phyloP scores from a whole-genome alignment of 2,888 invertebrate species.

The Cosmorhoe ocellata region DNA sequence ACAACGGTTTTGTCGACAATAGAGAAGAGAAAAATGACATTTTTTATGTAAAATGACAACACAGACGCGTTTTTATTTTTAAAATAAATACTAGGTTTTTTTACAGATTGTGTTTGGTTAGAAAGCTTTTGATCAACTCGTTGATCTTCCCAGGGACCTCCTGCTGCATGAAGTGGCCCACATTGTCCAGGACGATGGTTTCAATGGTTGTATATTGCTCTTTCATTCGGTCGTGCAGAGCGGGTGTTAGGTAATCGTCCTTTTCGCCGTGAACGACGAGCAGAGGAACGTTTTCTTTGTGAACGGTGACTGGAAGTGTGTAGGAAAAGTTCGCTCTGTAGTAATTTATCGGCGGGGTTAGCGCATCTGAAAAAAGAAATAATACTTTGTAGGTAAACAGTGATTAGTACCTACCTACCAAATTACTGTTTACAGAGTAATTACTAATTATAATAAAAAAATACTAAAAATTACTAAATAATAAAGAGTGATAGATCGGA shows the following conservation, averaged over 20 bases:
- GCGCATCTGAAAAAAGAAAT: slow-evolving; percentile 65
- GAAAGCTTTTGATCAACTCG: slow-evolving; percentile 72
- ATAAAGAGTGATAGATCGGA: no score
- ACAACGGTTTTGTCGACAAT: no score
- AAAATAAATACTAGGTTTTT: no score
- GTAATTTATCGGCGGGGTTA: slow-evolving; percentile 81
- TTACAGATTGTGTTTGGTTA: slow-evolving; percentile 57
- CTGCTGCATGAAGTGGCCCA: slow-evolving; percentile 81
- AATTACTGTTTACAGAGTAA: not conserved
- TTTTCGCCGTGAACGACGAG: slow-evolving; percentile 68
- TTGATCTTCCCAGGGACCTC: slow-evolving; percentile 80
- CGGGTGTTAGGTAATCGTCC: slow-evolving; percentile 60
- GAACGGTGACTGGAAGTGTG: slow-evolving; percentile 44
- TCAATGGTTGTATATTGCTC: slow-evolving; percentile 66
- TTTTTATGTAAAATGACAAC: no score
- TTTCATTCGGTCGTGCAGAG: slow-evolving; percentile 57
- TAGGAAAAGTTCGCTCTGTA: slow-evolving; percentile 75
- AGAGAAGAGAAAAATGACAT: no score
- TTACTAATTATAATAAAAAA: no score
- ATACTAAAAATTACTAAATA: no score
- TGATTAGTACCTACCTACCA: no score
- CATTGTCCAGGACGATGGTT: slow-evolving; percentile 64
- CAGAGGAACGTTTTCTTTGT: slow-evolving; percentile 65
- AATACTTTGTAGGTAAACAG: not conserved
- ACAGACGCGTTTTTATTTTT: no score